phyloP scores from a whole-genome alignment of 2,888 invertebrate genomes.

The Zaprionus bogoriensis region DNA sequence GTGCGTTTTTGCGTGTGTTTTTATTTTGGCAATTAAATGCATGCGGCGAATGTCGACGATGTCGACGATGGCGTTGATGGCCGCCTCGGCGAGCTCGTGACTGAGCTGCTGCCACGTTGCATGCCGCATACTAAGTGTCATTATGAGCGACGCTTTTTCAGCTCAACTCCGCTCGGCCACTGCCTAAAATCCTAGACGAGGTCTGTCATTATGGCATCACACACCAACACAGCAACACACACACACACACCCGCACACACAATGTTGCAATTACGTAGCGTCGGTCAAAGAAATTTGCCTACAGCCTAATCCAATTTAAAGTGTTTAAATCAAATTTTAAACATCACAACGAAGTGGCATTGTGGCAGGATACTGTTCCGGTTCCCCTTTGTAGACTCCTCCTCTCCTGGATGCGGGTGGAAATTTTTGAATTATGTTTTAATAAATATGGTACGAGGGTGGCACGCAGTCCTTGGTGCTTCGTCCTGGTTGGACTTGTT shows the following conservation, averaged over 20 bases:
- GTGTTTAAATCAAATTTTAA: slow-evolving; percentile 82
- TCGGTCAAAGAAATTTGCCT: slow-evolving; percentile 76
- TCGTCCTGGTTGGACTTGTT: slow-evolving; percentile 42
- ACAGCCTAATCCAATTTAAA: slow-evolving; percentile 83
- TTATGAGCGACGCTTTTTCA: slow-evolving; percentile 71
- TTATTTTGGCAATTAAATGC: slow-evolving; percentile 81
- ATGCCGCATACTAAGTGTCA: slow-evolving; percentile 82
- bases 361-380: slow-evolving; percentile 47
- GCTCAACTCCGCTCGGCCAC: slow-evolving; percentile 10
- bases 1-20: slow-evolving; percentile 45
- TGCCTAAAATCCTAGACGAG: slow-evolving; percentile 57
- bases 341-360: slow-evolving; percentile 70
- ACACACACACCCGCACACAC: slow-evolving; percentile 23
- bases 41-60: slow-evolving; percentile 78
- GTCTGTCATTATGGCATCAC: slow-evolving; percentile 65
- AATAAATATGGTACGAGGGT: slow-evolving; percentile 70
- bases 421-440: slow-evolving; percentile 79
- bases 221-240: slow-evolving; percentile 12
- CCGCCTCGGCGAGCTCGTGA: slow-evolving; percentile 68
- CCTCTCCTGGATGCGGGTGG: slow-evolving; percentile 40
- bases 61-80: slow-evolving; percentile 65
- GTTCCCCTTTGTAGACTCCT: slow-evolving; percentile 9
- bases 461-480: slow-evolving; percentile 3
- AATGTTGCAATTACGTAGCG: slow-evolving; percentile 73
- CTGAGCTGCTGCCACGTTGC: slow-evolving; percentile 73